Percentiles rank a stretch among this genome's conserved stretches.
phyloP scores from a whole-genome alignment of 2,888 invertebrate species.

The Darwinula stevensoni region DNA sequence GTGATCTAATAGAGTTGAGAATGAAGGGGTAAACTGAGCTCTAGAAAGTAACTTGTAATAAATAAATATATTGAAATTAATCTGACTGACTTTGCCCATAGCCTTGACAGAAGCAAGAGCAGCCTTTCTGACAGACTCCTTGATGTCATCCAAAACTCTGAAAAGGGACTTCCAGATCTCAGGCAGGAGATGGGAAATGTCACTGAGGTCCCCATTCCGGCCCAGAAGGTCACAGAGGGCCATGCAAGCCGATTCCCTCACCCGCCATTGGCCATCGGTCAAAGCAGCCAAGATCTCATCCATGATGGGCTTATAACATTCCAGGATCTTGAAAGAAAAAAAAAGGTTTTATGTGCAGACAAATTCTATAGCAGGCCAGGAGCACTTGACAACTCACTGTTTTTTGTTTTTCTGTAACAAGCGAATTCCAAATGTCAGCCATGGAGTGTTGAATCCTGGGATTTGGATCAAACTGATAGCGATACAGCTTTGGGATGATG shows the following conservation, averaged over 20 bases:
- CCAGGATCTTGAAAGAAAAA: constrained; percentile 29
- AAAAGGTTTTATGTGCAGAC: constrained; percentile 6
- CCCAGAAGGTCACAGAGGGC: constrained; percentile 49
- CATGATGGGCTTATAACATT: constrained; percentile 47
- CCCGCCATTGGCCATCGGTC: constrained; percentile 57
- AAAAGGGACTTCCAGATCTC: constrained; percentile 53
- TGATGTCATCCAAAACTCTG: constrained; percentile 78
- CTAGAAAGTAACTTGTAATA: too few relatives aligned
- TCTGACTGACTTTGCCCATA: too few relatives aligned
- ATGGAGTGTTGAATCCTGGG: constrained; percentile 72
- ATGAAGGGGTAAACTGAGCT: too few relatives aligned
- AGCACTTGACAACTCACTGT: constrained; percentile 27
- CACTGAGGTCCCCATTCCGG: not conserved
- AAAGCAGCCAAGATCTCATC: constrained; percentile 48
- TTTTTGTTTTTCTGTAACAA: constrained; percentile 56
- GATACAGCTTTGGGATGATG: constrained; percentile 49
- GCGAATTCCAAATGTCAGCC: constrained; percentile 72
- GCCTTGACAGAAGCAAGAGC: too few relatives aligned
- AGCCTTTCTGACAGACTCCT: constrained; percentile 48
- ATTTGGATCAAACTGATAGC: constrained; percentile 73
- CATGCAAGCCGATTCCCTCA: constrained; percentile 64
- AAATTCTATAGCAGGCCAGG: too few relatives aligned
- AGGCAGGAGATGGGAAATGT: constrained; percentile 17
- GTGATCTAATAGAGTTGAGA: too few relatives aligned
- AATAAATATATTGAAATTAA: too few relatives aligned